Evolutionary conservation across 2,113 vertebrate genomes (phyloP).

Genomic region (Embiotoca jacksoni): DNA sequence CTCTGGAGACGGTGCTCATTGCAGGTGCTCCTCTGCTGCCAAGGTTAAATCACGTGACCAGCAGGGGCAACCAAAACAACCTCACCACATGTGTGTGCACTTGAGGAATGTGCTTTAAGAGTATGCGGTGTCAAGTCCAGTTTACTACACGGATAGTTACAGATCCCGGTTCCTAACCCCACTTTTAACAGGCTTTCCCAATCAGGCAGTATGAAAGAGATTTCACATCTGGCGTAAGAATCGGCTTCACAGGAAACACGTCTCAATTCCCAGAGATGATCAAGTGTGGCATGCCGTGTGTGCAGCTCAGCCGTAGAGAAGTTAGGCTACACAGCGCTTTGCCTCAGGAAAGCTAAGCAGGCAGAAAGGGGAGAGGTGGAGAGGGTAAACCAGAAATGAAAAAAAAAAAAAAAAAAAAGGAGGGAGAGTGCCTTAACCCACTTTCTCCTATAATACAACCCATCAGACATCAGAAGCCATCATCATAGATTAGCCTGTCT

Average conservation of each 20-base stretch:
- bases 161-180: constrained; percentile 23
- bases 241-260: constrained; percentile 38
- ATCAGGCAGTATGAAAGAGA: constrained; percentile 46
- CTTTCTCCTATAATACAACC: constrained; percentile 69
- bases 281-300: constrained; percentile 58
- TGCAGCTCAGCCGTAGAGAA: constrained; percentile 42
- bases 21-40: constrained; percentile 64
- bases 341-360: constrained; percentile 62
- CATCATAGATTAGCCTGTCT: constrained; percentile 76
- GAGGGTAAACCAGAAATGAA: constrained; percentile 41
- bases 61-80: constrained; percentile 50
- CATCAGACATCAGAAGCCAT: constrained; percentile 78
- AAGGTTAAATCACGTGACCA: constrained; percentile 45
- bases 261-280: constrained; percentile 59
- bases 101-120: constrained; percentile 49
- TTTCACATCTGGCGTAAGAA: constrained; percentile 57
- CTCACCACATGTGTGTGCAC: constrained; percentile 43
- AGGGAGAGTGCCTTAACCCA: constrained; percentile 62
- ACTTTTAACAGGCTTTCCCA: constrained; percentile 50
- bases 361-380: constrained; percentile 37
- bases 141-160: constrained; percentile 53
- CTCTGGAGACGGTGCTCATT: constrained; percentile 47
- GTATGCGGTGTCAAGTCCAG: constrained; percentile 53
- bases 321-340: constrained; percentile 50
- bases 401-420: constrained; percentile 9